Base-by-base conservation (phyloP, 1,140 invertebrate species). In the Plectus sambesii region DNA sequence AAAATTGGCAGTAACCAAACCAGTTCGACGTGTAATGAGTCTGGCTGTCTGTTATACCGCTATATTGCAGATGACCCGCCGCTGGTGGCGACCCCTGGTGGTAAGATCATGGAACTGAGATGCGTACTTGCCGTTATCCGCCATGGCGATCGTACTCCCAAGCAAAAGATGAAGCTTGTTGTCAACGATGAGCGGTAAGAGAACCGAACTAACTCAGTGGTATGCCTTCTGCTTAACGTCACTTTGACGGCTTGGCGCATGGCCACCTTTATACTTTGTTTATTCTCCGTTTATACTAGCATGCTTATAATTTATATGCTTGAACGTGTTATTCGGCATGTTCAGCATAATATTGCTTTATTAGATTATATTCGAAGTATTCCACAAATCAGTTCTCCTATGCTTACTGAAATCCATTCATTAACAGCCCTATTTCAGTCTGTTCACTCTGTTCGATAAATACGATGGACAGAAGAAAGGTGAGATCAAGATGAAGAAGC, bases 91-190 rank as follows among this genome's bases (percentile, higher is more conserved):
- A 99, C 93, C 3, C 97, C 92, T 1, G 92, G 92, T 69, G 93
- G 93, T 5, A 96, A 94, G 76, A 96, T 98, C 87, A 99, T 99
- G 93, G 94, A 99, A 71, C 73, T 99, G 41, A 75, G 93, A 23
- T 97, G 90, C 73, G 92, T 97, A 1, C 87, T 96, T 23, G 92
- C 85, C n/a, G 85, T 99, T 1, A 97, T 99, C 43, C 73, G 94
- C 57, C 94, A 99, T 67, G 94, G 93, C 0, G 94, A 99, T 72
- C 75, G 94, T 60, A 99, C 93, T 8, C 94, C 94, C 0, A 99
- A 99, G 72, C 94, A 99, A 73, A 99, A 99, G 74, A 98, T 99
- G 92, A 98, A 98, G 74, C 89, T 99, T 60, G 90, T 97, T 78
- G 92, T 98, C n/a, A 79, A 89, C 48, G 88, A 99, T 79, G 85